Evolutionary conservation across 2,888 invertebrate genomes (phyloP).

Genomic region (Drosophila buzzatii): DNA sequence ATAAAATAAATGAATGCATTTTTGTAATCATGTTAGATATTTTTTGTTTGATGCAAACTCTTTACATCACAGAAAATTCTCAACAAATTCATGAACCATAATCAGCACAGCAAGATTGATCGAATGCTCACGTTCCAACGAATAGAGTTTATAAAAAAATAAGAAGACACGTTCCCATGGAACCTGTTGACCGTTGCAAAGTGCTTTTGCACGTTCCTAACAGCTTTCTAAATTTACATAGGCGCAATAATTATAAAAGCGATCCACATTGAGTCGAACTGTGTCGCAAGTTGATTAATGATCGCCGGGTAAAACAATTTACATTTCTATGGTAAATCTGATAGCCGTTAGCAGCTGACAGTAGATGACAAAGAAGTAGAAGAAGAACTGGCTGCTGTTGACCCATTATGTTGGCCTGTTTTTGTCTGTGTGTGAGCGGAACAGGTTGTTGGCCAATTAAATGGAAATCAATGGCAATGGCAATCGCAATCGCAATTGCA

Average conservation of each 20-base stretch:
- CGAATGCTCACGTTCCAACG: not conserved
- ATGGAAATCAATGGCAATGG: constrained; percentile 70
- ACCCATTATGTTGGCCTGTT: constrained; percentile 68
- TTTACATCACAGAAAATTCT: not conserved
- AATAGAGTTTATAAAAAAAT: not conserved
- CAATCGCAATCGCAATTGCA: constrained; percentile 36
- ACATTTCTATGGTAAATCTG: constrained; percentile 47
- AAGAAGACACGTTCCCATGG: constrained; percentile 25
- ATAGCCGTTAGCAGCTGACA: constrained; percentile 9
- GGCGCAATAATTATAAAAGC: constrained; percentile 66
- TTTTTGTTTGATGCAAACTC: too few relatives aligned
- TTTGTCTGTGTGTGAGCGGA: constrained; percentile 17
- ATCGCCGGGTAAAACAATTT: constrained; percentile 51
- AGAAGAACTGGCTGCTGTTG: constrained; percentile 29
- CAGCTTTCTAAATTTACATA: constrained; percentile 83
- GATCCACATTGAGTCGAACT: constrained; percentile 41
- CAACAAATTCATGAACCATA: not conserved
- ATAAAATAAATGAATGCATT: too few relatives aligned
- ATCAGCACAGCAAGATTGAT: not conserved
- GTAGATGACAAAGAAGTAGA: not conserved
- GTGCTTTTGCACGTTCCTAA: constrained; percentile 51
- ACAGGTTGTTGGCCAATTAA: constrained; percentile 60
- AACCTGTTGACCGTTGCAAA: constrained; percentile 22
- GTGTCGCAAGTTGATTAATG: constrained; percentile 71
- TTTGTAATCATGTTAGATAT: too few relatives aligned